Evolutionary conservation across 1,140 invertebrate species (phyloP).

Genomic region (Hesperophylax magnus): DNA sequence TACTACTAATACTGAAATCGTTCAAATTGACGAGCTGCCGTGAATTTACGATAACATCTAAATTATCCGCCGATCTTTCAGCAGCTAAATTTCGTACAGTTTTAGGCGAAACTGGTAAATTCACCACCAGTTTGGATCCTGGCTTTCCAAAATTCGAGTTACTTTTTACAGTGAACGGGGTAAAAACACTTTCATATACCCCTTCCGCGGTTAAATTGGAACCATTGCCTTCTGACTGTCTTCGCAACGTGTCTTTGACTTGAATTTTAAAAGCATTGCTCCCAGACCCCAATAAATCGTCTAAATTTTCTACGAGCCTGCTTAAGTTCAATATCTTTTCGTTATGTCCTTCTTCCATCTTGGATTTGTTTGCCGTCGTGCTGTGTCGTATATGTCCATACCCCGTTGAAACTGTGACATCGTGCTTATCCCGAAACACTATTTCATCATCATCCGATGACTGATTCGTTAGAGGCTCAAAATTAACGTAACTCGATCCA

Average conservation of each 20-base stretch:
- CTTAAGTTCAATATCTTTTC: too few species aligned
- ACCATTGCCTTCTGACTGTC: not conserved
- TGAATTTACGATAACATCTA: not conserved
- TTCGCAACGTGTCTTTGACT: not conserved
- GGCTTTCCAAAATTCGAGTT: not conserved
- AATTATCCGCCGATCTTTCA: not conserved
- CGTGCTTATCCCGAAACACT: constrained; percentile 10
- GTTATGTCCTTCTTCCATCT: too few species aligned
- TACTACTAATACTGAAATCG: too few species aligned
- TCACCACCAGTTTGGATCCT: not conserved
- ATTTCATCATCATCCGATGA: constrained; percentile 12
- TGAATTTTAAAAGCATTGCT: constrained; percentile 5
- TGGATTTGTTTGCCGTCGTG: constrained; percentile 1
- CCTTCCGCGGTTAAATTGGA: not conserved
- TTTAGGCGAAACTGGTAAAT: not conserved
- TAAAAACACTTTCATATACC: constrained; percentile 53
- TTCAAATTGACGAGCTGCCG: not conserved
- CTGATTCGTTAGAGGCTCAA: not conserved
- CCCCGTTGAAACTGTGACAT: constrained; percentile 29
- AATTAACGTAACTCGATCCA: constrained; percentile 7
- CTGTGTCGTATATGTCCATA: constrained; percentile 50
- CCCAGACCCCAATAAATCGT: not conserved
- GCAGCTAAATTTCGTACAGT: not conserved
- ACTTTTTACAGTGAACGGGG: constrained; percentile 41
- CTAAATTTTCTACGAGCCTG: too few species aligned